Evolutionary conservation across 2,888 invertebrate genomes (phyloP).

Genomic region (Parnassius mnemosyne): DNA sequence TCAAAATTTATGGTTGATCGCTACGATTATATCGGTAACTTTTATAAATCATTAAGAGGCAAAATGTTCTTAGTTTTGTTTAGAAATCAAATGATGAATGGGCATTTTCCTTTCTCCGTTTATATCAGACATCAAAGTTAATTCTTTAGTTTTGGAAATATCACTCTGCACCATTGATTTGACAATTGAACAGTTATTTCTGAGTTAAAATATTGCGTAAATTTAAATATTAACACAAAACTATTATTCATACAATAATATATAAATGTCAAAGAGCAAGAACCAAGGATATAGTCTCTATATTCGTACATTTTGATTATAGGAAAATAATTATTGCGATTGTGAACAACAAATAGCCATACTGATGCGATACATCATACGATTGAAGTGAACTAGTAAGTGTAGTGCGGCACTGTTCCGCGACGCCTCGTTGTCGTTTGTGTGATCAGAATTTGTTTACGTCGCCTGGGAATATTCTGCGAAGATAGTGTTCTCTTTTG

Average conservation of each 20-base stretch:
- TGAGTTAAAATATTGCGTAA: too few relatives aligned
- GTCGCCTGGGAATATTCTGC: slow-evolving; percentile 69
- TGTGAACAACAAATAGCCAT: too few relatives aligned
- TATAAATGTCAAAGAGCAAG: too few relatives aligned
- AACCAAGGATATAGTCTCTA: too few relatives aligned
- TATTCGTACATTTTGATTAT: too few relatives aligned
- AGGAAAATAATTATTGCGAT: too few relatives aligned
- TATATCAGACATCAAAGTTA: not conserved
- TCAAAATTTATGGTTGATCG: slow-evolving; percentile 19
- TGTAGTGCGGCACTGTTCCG: slow-evolving; percentile 41
- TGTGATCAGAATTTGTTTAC: slow-evolving; percentile 77
- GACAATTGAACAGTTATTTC: too few relatives aligned
- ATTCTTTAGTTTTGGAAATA: too few relatives aligned
- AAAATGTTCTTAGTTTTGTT: slow-evolving; percentile 13
- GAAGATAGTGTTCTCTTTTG: slow-evolving; percentile 67
- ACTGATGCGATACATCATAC: not conserved
- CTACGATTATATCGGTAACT: slow-evolving; percentile 20
- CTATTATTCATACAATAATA: too few relatives aligned
- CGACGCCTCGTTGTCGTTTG: slow-evolving; percentile 41
- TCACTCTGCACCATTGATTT: too few relatives aligned
- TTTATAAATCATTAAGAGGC: slow-evolving; percentile 9
- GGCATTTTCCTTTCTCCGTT: slow-evolving; percentile 1
- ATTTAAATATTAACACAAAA: too few relatives aligned
- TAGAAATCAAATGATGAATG: slow-evolving; percentile 4
- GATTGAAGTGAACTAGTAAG: slow-evolving; percentile 32